phyloP scores from a whole-genome alignment of 2,797 vertebrate genomes.

The Geotrypetes seraphini region DNA sequence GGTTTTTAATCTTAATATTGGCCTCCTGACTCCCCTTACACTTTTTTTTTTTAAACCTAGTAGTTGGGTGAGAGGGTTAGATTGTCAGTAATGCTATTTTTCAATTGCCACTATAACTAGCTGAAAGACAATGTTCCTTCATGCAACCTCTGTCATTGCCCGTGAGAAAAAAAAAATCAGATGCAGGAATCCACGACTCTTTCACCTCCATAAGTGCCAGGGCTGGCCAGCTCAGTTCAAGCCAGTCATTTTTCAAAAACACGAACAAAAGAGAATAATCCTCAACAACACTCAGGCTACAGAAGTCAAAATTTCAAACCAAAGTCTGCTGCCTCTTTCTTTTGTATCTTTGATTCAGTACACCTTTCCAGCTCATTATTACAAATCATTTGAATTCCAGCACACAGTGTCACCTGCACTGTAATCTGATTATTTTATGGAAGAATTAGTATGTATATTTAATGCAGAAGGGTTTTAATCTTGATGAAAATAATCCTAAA shows the following conservation, averaged over 20 bases:
- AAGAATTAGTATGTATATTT: slow-evolving; percentile 99
- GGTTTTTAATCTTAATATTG: too few species aligned
- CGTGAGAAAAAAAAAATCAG: too few species aligned
- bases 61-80: too few species aligned
- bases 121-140: too few species aligned
- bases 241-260: slow-evolving; percentile 30
- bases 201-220: slow-evolving; percentile 5
- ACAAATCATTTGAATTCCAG: slow-evolving; percentile 76
- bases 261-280: slow-evolving; percentile 29
- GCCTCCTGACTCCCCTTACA: too few species aligned
- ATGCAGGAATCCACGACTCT: too few species aligned
- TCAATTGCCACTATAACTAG: too few species aligned
- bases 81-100: too few species aligned
- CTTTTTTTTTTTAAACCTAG: too few species aligned
- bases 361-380: slow-evolving; percentile 80
- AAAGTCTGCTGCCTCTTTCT: slow-evolving; percentile 44
- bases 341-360: slow-evolving; percentile 40
- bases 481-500: slow-evolving; percentile 95
- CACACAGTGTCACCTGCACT: slow-evolving; percentile 89
- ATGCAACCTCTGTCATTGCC: too few species aligned
- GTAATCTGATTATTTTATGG: slow-evolving; percentile 96
- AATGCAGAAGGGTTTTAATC: slow-evolving; percentile 90
- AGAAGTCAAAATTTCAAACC: slow-evolving; percentile 53
- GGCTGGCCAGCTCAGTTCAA: not conserved
- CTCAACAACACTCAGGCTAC: slow-evolving; percentile 30